Evolutionary conservation across 30 jellyfish, hydroid and myxozoan genomes (phyloP).

Genomic region (Aurelia coerulea): DNA sequence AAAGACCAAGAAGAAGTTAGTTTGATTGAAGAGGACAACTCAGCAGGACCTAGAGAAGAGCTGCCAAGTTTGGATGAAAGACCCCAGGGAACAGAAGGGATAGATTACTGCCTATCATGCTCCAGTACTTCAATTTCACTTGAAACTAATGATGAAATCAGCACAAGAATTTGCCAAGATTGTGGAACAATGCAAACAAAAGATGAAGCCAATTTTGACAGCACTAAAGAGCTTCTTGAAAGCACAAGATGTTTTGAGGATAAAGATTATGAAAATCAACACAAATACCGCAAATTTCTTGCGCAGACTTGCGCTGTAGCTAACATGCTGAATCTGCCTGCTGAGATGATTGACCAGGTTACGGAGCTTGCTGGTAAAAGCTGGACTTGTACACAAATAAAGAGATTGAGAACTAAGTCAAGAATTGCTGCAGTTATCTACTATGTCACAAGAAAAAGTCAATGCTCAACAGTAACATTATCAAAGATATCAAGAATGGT

Average conservation of each 20-base stretch:
- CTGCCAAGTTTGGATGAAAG: too few relatives aligned
- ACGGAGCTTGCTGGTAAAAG: conserved; percentile 13
- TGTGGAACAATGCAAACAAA: conserved; percentile 60
- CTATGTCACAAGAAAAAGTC: conserved; percentile 16
- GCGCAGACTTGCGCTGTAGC: conserved; percentile 17
- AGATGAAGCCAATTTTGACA: conserved; percentile 2
- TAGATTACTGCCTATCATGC: conserved; percentile 18
- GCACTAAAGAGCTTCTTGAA: background rate
- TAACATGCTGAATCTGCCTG: conserved; percentile 33
- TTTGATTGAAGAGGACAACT: too few relatives aligned
- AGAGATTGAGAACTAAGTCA: conserved; percentile 19
- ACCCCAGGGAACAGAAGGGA: background rate
- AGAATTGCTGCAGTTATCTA: conserved; percentile 54
- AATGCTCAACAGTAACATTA: background rate
- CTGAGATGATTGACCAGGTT: conserved; percentile 15
- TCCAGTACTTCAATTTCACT: background rate
- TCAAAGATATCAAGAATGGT: conserved; percentile 8
- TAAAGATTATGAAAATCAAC: background rate
- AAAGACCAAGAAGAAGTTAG: too few relatives aligned
- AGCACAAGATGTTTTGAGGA: background rate
- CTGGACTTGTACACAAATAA: conserved; percentile 1
- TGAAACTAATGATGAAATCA: background rate
- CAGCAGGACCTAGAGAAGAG: too few relatives aligned
- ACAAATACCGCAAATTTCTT: conserved; percentile 29
- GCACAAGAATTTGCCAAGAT: conserved; percentile 13